Base-by-base conservation (phyloP, 2,888 invertebrate genomes). In the Salpingus planirostris region DNA sequence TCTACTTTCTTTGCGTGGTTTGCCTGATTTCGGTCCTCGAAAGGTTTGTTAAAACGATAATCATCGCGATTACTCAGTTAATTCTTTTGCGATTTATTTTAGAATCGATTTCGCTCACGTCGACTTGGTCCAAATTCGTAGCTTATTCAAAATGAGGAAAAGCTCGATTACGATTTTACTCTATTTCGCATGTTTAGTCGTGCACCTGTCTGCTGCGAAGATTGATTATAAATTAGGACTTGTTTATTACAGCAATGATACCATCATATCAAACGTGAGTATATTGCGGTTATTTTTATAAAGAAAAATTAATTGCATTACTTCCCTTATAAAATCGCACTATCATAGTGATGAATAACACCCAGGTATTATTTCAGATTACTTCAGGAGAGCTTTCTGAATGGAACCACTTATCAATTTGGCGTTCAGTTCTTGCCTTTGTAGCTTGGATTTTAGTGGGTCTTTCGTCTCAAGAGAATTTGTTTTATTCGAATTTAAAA, bases 321-420 rank as follows among this genome's bases (percentile, higher is more conserved):
- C n/a, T n/a, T n/a, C n/a, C n/a, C n/a, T n/a, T n/a, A n/a, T n/a
- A n/a, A n/a, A n/a, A n/a, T n/a, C n/a, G n/a, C n/a, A n/a, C n/a
- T n/a, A n/a, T n/a, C n/a, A n/a, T n/a, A n/a, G n/a, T n/a, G n/a
- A n/a, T n/a, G n/a, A n/a, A n/a, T n/a, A n/a, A n/a, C n/a, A n/a
- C n/a, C n/a, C n/a, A n/a, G n/a, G n/a, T n/a, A n/a, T n/a, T n/a
- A n/a, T n/a, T n/a, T n/a, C n/a, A n/a, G n/a, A n/a, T n/a, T n/a
- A n/a, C n/a, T n/a, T n/a, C n/a, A n/a, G n/a, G n/a, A n/a, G n/a
- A 72, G 3, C 67, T 74, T 46, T 69, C 68, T 46, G 69, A 71
- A 0, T 76, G 76, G 76, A 74, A 71, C 1, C 71, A 73, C 41
- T 66, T 76, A 40, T 76, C 76, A 2, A 66, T 74, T 46, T 74